phyloP scores from a whole-genome alignment of 53 echinoderm and acorn worm genomes.

The Paelopatides confundens region DNA sequence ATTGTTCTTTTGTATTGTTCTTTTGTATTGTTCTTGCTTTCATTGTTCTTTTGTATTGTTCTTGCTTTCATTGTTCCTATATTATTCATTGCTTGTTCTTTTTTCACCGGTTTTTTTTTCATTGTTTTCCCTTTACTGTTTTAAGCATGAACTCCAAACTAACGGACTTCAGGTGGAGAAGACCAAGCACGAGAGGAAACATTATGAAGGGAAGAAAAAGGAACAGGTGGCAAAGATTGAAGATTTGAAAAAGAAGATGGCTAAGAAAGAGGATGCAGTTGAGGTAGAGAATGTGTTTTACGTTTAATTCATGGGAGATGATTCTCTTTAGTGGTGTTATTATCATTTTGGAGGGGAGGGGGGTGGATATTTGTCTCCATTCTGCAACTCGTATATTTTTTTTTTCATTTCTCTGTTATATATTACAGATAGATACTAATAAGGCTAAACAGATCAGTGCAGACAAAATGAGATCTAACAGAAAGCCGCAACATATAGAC shows the following conservation, averaged over 20 bases:
- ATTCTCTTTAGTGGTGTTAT: no score
- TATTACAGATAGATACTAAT: slow-evolving; percentile 4
- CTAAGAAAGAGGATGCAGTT: slow-evolving; percentile 53
- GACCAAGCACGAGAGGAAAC: slow-evolving; percentile 73
- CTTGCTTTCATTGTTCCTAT: no score
- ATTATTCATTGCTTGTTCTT: no score
- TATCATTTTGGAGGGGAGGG: background rate
- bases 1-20: no score
- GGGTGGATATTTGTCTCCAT: background rate
- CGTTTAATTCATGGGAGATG: no score
- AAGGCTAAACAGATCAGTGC: slow-evolving; percentile 68
- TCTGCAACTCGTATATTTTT: background rate
- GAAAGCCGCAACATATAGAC: slow-evolving; percentile 81
- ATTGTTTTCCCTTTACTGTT: background rate
- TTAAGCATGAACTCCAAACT: slow-evolving; percentile 71
- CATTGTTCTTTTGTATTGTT: no score
- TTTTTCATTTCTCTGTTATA: background rate
- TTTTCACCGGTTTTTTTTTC: background rate
- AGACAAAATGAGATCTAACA: slow-evolving; percentile 62
- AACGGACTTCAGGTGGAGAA: slow-evolving; percentile 56
- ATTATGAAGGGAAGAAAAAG: slow-evolving; percentile 83
- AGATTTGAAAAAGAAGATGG: slow-evolving; percentile 54
- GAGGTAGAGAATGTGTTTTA: slow-evolving; percentile 50
- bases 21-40: no score
- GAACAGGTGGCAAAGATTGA: slow-evolving; percentile 64